Conservation (phyloP, 2,888 invertebrate species). For the Drosophila mulleri region DNA sequence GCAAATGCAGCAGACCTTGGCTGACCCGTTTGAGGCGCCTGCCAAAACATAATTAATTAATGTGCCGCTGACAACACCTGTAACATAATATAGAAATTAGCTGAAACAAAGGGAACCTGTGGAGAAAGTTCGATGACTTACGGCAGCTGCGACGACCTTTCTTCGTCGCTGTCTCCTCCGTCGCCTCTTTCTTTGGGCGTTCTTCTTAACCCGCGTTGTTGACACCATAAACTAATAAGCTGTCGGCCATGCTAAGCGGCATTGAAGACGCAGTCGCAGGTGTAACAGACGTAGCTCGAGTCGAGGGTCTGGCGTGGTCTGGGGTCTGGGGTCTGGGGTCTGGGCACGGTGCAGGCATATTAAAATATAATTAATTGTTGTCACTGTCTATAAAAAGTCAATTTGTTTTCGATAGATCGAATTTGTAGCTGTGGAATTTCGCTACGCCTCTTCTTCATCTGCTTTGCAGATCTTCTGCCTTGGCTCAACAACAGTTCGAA, state of each 20-base stretch:
- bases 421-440: slow-evolving; percentile 62
- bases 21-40: slow-evolving; percentile 27
- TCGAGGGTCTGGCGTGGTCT: not conserved
- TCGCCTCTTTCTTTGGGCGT: slow-evolving; percentile 18
- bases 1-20: slow-evolving; percentile 36
- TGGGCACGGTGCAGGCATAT: slow-evolving; percentile 60
- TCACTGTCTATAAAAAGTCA: slow-evolving; percentile 76
- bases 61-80: slow-evolving; percentile 50
- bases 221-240: slow-evolving; percentile 78
- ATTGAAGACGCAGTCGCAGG: slow-evolving; percentile 7
- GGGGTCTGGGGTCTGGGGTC: slow-evolving; percentile 2
- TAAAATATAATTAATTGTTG: slow-evolving; percentile 79
- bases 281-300: not conserved
- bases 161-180: slow-evolving; percentile 38
- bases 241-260: slow-evolving; percentile 40
- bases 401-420: slow-evolving; percentile 57
- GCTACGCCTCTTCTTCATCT: slow-evolving; percentile 33
- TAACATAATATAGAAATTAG: slow-evolving; percentile 76
- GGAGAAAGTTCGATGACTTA: slow-evolving; percentile 80
- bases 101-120: slow-evolving; percentile 47
- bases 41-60: slow-evolving; percentile 59
- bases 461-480: slow-evolving; percentile 20
- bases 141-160: slow-evolving; percentile 62
- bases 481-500: slow-evolving; percentile 65
- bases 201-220: slow-evolving; percentile 69